Evolutionary conservation across 2,888 invertebrate species (phyloP), one percentile per base, ranked within the genome.

Genomic region (Cinara cedri): DNA sequence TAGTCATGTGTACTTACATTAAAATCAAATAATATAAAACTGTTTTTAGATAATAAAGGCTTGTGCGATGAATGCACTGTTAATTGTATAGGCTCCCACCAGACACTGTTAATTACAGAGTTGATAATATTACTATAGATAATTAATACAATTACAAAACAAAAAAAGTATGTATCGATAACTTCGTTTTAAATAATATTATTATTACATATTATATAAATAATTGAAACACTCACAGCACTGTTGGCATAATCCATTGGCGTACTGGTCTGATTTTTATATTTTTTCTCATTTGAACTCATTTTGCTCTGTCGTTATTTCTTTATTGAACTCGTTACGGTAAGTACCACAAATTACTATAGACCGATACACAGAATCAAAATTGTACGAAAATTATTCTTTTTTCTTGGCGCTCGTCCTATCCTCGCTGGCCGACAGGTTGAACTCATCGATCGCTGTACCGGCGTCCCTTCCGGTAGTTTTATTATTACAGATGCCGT

Each of bases 391-490:
- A 60, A 42, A 21, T 19, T 6, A 16, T 72, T 71, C 71, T 81
- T 81, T 81, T 81, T 81, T 46, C 81, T 76, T 34, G 81, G 81
- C 49, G 81, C 72, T 63, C 81, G 60, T 78, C 81, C 81, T 65
- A 71, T 81, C 46, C 71, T 70, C 13, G 70, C 81, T 62, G 81
- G 78, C n/a, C 51, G 76, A 78, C 62, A 57, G 42, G 34, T 66
- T 4, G 78, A 70, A 51, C 60, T 70, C 78, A 78, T 78, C 16
- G 68, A 70, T 70, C 57, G 78, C 49, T 60, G 78, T 60, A 78
- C 78, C 78, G 78, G 78, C 16, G 66, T 78, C 78, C 78, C 49
- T 70, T 70, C 78, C 68, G 78, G 78, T 70, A 11, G 49, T 42
- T 57, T 42, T 16, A 21, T 51, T 51, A 60, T 42, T 70, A 62